phyloP scores from a whole-genome alignment of 1,140 invertebrate genomes.

The Bicyclus anynana region DNA sequence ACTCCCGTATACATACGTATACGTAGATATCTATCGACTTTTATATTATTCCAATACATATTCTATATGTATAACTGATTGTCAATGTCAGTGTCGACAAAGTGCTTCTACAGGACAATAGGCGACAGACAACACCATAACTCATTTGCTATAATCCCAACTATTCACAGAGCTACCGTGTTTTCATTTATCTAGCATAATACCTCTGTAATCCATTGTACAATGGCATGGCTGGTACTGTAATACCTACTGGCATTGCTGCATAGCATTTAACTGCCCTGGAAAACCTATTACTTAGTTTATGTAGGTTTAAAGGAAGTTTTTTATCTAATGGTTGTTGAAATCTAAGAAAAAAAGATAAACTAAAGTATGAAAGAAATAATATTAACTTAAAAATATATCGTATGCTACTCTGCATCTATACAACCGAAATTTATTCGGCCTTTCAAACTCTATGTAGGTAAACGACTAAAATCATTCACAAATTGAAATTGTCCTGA shows the following conservation, averaged over 20 bases:
- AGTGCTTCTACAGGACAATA: conserved; percentile 3
- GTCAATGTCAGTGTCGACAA: neutral
- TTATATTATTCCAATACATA: neutral
- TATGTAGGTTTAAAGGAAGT: too few species aligned
- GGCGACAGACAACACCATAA: conserved; percentile 3
- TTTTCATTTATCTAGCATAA: neutral
- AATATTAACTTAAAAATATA: too few species aligned
- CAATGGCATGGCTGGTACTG: neutral
- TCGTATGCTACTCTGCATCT: too few species aligned
- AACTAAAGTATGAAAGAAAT: too few species aligned
- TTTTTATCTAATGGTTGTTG: too few species aligned
- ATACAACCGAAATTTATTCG: too few species aligned
- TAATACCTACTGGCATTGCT: neutral
- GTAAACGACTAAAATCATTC: too few species aligned
- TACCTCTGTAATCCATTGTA: neutral
- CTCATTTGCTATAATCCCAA: conserved; percentile 1
- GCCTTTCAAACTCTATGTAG: too few species aligned
- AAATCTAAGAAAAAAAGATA: too few species aligned
- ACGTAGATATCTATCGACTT: neutral
- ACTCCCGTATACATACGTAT: neutral
- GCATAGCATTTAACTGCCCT: neutral
- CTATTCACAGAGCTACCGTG: neutral
- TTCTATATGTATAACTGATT: neutral
- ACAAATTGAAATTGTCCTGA: too few species aligned
- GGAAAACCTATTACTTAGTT: too few species aligned